A percentile compares a stretch with the other conserved stretches of the same genome.
phyloP scores from a whole-genome alignment of 2,113 vertebrate genomes.

The Triplophysa tibetana region DNA sequence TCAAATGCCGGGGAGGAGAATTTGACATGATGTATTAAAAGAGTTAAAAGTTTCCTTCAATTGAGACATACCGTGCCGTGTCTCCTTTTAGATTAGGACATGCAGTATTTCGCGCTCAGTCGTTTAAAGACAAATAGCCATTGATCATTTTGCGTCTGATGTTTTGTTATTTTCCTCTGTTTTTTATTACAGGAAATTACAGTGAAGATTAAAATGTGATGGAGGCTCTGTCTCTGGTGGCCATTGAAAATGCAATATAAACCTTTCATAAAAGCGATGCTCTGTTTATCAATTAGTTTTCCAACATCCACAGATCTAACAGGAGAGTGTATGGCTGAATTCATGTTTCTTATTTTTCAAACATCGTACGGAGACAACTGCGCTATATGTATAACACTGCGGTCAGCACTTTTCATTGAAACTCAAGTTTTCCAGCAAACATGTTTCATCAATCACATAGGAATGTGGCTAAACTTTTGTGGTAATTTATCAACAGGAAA shows the following conservation, averaged over 20 bases:
- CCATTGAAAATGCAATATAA: constrained; percentile 1
- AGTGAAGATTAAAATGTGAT: constrained; percentile 14
- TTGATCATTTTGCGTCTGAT: constrained; percentile 40
- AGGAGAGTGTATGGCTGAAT: neutral
- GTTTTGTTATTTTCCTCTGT: constrained; percentile 22
- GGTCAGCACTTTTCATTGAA: constrained; percentile 70
- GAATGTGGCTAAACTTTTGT: constrained; percentile 68
- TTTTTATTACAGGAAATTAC: constrained; percentile 31
- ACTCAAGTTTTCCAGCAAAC: constrained; percentile 59
- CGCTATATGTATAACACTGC: constrained; percentile 68
- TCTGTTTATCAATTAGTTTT: neutral
- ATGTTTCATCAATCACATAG: constrained; percentile 69
- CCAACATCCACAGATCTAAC: neutral
- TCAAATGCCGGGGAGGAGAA: constrained; percentile 65
- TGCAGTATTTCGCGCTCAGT: constrained; percentile 40
- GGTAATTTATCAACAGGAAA: constrained; percentile 64
- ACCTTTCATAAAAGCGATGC: constrained; percentile 8
- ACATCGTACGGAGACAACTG: constrained; percentile 67
- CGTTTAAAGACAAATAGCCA: constrained; percentile 35
- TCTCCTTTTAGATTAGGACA: constrained; percentile 19
- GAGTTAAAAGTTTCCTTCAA: constrained; percentile 8
- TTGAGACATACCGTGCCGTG: neutral
- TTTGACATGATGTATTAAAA: constrained; percentile 52
- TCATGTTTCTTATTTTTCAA: constrained; percentile 45
- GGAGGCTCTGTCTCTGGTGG: constrained; percentile 20